These are phyloP conservation scores for Elachura formosa DNA, from an alignment of 2,113 vertebrate species.

Conservation along the genomic window DNA sequence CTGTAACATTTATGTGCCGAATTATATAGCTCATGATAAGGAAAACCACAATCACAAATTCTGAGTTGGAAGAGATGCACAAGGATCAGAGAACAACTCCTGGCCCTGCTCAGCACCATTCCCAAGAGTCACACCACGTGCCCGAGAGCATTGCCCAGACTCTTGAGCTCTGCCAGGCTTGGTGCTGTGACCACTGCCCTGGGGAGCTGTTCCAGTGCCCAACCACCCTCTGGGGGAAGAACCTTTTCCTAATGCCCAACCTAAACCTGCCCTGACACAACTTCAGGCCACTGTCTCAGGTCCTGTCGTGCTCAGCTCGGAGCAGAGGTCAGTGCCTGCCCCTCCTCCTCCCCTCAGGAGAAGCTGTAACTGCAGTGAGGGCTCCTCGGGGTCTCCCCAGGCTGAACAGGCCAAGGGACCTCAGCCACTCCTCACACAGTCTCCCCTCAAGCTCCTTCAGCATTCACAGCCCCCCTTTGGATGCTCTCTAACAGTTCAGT, in stretches of 20 bases:
- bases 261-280: background rate
- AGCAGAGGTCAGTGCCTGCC: background rate
- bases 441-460: background rate
- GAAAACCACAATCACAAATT: background rate
- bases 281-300: background rate
- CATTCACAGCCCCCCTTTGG: background rate
- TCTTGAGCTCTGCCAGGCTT: background rate
- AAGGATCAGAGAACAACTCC: background rate
- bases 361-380: background rate
- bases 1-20: background rate
- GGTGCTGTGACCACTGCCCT: background rate
- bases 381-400: background rate
- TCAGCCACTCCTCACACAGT: rapidly evolving
- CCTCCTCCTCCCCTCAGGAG: background rate
- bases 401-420: background rate
- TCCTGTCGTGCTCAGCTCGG: background rate
- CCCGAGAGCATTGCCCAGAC: background rate
- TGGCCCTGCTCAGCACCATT: background rate
- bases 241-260: background rate
- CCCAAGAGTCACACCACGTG: background rate
- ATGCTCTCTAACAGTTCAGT: rapidly evolving
- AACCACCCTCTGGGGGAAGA: background rate
- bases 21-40: background rate
- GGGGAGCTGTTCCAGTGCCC: background rate
- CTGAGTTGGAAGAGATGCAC: background rate